These are phyloP conservation scores for Polypedilum vanderplanki DNA, from an alignment of 1,140 invertebrate species.

Conservation along the genomic window DNA sequence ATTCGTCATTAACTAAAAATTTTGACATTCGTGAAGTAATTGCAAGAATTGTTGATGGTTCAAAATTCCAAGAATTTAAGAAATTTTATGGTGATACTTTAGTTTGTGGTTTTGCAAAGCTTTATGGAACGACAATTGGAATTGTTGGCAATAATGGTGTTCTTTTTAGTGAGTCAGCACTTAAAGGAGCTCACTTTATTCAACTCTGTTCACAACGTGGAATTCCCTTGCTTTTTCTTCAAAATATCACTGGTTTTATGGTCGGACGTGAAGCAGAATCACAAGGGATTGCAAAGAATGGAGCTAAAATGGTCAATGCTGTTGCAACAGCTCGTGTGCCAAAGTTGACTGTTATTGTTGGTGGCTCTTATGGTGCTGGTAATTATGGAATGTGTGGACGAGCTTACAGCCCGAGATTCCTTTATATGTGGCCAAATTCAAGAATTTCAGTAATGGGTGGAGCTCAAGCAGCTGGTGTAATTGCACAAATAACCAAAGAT, in stretches of 20 bases:
- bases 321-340: constrained; percentile 95
- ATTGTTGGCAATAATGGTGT: constrained; percentile 98
- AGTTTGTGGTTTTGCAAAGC: constrained; percentile 87
- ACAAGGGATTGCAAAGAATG: constrained; percentile 97
- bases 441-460: constrained; percentile 94
- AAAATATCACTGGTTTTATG: constrained; percentile 99
- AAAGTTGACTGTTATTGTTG: constrained; percentile 89
- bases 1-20: constrained; percentile 83
- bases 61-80: constrained; percentile 97
- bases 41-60: constrained; percentile 92
- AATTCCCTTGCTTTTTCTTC: constrained; percentile 90
- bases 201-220: constrained; percentile 82
- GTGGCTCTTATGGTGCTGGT: constrained; percentile 91
- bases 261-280: constrained; percentile 93
- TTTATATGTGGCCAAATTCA: constrained; percentile 97
- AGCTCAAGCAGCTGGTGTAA: constrained; percentile 86
- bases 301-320: constrained; percentile 98
- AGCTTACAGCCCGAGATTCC: constrained; percentile 77
- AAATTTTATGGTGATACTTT: constrained; percentile 91
- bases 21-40: constrained; percentile 94
- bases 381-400: constrained; percentile 88
- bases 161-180: constrained; percentile 90
- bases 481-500: constrained; percentile 77
- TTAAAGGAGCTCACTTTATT: constrained; percentile 97
- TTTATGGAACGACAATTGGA: constrained; percentile 91